Conservation (phyloP, 2,113 vertebrate species). For the Cyrtonyx montezumae region DNA sequence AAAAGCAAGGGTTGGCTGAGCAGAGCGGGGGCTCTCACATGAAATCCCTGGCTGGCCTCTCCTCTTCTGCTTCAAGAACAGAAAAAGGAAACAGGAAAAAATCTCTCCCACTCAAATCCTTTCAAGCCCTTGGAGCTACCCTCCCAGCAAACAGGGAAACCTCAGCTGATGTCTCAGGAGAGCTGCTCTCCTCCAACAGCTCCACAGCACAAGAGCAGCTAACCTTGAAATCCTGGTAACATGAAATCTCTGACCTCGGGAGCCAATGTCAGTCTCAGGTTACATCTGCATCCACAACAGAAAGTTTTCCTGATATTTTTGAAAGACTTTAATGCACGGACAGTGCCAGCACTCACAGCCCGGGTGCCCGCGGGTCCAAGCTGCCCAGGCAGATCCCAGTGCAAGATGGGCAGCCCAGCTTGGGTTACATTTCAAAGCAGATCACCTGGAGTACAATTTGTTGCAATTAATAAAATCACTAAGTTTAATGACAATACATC, state of each 20-base stretch:
- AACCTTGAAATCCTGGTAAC: not conserved
- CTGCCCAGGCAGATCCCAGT: not conserved
- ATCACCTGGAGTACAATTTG: no score
- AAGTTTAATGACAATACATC: not conserved
- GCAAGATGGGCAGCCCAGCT: not conserved
- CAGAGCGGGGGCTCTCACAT: not conserved
- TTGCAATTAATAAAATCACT: not conserved
- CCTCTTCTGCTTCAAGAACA: not conserved
- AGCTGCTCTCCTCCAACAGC: not conserved
- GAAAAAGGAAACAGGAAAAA: not conserved
- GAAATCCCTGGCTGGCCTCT: not conserved
- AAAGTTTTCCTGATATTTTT: not conserved
- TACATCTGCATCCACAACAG: not conserved
- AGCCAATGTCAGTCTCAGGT: not conserved
- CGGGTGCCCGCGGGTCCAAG: not conserved
- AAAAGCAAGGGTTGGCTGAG: not conserved
- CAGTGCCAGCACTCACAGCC: no score
- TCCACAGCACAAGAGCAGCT: not conserved
- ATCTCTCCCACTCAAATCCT: not conserved
- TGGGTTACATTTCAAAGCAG: not conserved
- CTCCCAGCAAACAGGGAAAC: not conserved
- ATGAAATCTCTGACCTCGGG: not conserved
- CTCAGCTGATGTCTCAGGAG: not conserved
- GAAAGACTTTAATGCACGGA: not conserved
- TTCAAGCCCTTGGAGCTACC: not conserved